These are phyloP conservation scores for Zootermopsis nevadensis DNA, from an alignment of 2,888 invertebrate genomes.

Conservation along the genomic window DNA sequence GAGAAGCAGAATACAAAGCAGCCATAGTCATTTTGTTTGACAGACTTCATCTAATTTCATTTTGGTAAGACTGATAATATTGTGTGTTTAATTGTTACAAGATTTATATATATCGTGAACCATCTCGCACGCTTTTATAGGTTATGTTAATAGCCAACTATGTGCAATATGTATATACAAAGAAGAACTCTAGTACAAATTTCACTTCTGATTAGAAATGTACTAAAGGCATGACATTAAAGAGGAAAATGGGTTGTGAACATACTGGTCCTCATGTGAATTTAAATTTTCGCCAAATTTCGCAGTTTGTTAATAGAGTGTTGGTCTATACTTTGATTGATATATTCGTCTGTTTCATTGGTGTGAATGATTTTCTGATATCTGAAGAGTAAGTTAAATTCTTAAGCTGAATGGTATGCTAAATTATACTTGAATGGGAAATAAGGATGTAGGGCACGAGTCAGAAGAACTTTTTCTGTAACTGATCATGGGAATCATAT, in stretches of 20 bases:
- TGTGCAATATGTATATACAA: neutral
- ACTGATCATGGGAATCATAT: too few relatives aligned
- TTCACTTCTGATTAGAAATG: neutral
- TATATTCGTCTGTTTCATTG: neutral
- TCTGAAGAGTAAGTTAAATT: too few relatives aligned
- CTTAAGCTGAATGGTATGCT: too few relatives aligned
- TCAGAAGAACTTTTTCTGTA: too few relatives aligned
- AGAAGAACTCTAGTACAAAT: neutral
- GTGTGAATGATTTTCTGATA: neutral
- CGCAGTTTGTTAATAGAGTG: neutral
- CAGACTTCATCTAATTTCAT: neutral
- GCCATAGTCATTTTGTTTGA: neutral
- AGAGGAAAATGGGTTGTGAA: neutral
- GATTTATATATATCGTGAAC: neutral
- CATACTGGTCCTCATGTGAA: neutral
- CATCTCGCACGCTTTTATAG: neutral
- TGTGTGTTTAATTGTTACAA: neutral
- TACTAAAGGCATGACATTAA: too few relatives aligned
- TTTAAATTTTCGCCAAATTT: neutral
- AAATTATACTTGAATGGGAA: too few relatives aligned
- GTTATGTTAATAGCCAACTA: neutral
- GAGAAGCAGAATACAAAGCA: slow-evolving; percentile 56
- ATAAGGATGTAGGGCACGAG: too few relatives aligned
- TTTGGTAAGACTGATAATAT: neutral
- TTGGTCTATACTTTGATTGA: neutral